Evolutionary conservation across 2,888 invertebrate species (phyloP).

Genomic region (Leptarthrus brevirostris): DNA sequence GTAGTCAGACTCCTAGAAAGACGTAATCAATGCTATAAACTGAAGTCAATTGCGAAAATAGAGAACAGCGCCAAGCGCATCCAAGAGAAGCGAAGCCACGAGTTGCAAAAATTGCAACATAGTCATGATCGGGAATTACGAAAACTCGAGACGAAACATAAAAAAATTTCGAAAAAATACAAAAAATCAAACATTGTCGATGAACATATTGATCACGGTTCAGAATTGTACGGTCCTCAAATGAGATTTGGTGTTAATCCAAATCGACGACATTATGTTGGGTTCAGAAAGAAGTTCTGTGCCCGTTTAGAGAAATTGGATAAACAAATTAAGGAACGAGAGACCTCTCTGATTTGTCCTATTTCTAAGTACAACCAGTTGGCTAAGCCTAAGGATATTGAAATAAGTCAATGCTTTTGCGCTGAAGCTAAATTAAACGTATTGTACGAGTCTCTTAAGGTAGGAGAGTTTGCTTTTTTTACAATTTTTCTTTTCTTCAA

Average conservation of each 20-base stretch:
- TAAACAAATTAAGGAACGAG: slow-evolving; percentile 57
- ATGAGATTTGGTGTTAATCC: slow-evolving; percentile 76
- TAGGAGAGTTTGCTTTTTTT: no score
- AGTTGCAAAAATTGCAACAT: slow-evolving; percentile 70
- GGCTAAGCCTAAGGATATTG: slow-evolving; percentile 62
- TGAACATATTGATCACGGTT: slow-evolving; percentile 71
- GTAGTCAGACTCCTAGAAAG: slow-evolving; percentile 65
- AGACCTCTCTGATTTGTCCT: slow-evolving; percentile 58
- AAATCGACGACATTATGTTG: slow-evolving; percentile 69
- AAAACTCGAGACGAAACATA: slow-evolving; percentile 67
- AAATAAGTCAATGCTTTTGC: slow-evolving; percentile 63
- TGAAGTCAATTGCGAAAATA: slow-evolving; percentile 68
- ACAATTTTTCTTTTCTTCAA: not conserved
- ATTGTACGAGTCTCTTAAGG: slow-evolving; percentile 62
- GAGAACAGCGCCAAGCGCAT: slow-evolving; percentile 69
- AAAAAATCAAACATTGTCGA: slow-evolving; percentile 67
- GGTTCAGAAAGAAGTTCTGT: slow-evolving; percentile 60
- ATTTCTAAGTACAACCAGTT: slow-evolving; percentile 61
- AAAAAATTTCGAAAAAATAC: slow-evolving; percentile 65
- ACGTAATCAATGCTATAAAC: slow-evolving; percentile 7
- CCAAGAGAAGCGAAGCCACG: slow-evolving; percentile 68
- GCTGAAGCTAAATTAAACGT: slow-evolving; percentile 62
- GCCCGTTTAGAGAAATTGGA: slow-evolving; percentile 63
- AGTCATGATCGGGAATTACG: slow-evolving; percentile 67
- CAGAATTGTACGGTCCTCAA: slow-evolving; percentile 74